Evolutionary conservation across 1,140 invertebrate species (phyloP), one percentile per base, ranked within the genome.

Genomic region (Cepaea nemoralis): DNA sequence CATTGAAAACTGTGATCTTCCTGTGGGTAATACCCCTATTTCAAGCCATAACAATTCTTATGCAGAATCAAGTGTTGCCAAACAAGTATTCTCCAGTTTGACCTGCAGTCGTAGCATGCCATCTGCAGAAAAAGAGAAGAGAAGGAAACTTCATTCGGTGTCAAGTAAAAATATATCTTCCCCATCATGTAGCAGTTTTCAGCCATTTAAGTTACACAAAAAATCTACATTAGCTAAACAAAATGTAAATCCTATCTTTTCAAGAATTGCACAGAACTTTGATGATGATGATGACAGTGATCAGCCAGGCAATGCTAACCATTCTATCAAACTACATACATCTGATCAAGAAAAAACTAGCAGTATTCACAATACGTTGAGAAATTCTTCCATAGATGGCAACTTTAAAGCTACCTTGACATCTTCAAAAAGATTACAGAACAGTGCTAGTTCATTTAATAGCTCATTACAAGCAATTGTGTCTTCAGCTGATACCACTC

Each of bases 201-300:
- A 55, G 16, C 73, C 73, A 27, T 75, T 75, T 50, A 75, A 35
- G 48, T 37, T 75, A 31, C 8, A 48, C 40, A 75, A 31, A 55
- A 75, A 75, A 55, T 35, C 40, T n/a, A 45, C 73, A 10, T 35
- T 55, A 27, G 35, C 73, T 10, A 75, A 48, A 24, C 45, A 50
- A 24, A 27, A 14, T 31, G 33, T 48, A 1, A 45, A 75, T 35
- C 73, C 40, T 24, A 50, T 75, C 45, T 75, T 75, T 33, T 45
- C 73, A 27, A 35, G 37, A 24, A 50, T 75, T 27, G 45, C 40
- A 5, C 73, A 45, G 14, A 75, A 27, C 45, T 75, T 45, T 50
- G 73, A 50, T 45, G 73, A 75, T 48, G 73, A 75, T 50, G 48
- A 27, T n/a, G 50, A 24, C 3, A 27, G 40, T 50, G 40, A 39